Conservation (phyloP, 1,140 invertebrate genomes). For the Leptopilina clavipes region DNA sequence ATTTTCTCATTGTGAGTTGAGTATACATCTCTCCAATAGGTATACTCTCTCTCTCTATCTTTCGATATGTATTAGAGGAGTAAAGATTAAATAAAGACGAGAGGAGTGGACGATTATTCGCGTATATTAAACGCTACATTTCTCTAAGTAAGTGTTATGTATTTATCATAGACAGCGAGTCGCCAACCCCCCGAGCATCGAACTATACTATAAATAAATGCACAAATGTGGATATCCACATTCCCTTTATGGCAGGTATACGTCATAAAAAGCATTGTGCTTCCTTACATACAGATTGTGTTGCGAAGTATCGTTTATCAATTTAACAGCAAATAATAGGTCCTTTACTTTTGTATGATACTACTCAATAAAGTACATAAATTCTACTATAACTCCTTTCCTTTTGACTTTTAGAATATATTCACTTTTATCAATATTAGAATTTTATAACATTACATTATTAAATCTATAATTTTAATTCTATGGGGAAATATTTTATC, state of each 20-base stretch:
- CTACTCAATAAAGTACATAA: background rate
- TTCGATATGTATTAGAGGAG: no score
- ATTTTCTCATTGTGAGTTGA: conserved; percentile 31
- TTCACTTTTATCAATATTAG: no score
- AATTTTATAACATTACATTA: no score
- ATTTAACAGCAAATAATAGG: conserved; percentile 22
- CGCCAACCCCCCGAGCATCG: conserved; percentile 37
- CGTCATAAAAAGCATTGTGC: conserved; percentile 27
- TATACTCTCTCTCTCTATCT: background rate
- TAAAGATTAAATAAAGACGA: no score
- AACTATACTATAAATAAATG: conserved; percentile 22
- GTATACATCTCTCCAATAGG: conserved; percentile 12
- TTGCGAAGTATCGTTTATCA: conserved; percentile 12
- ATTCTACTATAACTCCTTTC: no score
- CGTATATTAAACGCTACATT: background rate
- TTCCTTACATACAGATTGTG: conserved; percentile 22
- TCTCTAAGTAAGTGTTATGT: conserved; percentile 33
- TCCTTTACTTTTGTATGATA: background rate
- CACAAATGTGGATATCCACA: conserved; percentile 4
- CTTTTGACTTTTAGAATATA: background rate
- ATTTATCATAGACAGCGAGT: conserved; percentile 43
- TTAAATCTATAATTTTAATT: no score
- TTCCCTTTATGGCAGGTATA: conserved; percentile 4
- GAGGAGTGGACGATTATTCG: no score
- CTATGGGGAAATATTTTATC: no score